A percentile compares a stretch with the other conserved stretches of the same genome.
Conservation (phyloP, 1,140 invertebrate genomes). For the Scaptodrosophila lebanonensis region DNA sequence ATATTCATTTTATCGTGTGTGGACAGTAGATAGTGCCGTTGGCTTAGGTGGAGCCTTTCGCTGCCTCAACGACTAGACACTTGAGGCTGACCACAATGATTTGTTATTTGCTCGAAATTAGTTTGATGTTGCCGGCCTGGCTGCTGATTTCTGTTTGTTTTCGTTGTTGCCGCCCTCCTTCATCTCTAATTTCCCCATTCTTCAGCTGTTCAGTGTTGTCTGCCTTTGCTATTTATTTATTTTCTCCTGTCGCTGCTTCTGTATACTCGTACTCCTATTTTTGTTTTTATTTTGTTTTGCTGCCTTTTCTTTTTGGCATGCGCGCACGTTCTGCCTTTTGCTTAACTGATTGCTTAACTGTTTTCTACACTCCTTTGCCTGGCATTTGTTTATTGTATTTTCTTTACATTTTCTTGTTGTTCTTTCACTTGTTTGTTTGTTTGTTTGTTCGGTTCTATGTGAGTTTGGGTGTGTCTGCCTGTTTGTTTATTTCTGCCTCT, state of each 20-base stretch:
- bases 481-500: constrained; percentile 14
- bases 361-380: constrained; percentile 7
- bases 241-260: background rate
- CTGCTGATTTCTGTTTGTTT: background rate
- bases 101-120: constrained; percentile 72
- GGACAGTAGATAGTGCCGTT: no score
- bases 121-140: constrained; percentile 35
- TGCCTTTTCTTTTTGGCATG: constrained; percentile 32
- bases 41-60: no score
- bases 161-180: constrained; percentile 7
- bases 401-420: constrained; percentile 6
- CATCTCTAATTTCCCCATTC: constrained; percentile 23
- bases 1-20: no score
- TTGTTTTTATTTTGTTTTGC: constrained; percentile 14
- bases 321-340: constrained; percentile 31
- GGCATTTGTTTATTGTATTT: background rate
- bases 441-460: background rate
- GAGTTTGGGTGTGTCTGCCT: constrained; percentile 9
- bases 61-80: no score
- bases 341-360: constrained; percentile 64
- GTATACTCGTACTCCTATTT: background rate
- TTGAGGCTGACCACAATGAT: constrained; percentile 36
- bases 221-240: background rate
- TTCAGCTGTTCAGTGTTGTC: no score
- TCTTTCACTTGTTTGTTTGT: constrained; percentile 6